These are phyloP conservation scores for Conomelus anceps DNA, from an alignment of 2,888 invertebrate genomes.

Conservation along the genomic window DNA sequence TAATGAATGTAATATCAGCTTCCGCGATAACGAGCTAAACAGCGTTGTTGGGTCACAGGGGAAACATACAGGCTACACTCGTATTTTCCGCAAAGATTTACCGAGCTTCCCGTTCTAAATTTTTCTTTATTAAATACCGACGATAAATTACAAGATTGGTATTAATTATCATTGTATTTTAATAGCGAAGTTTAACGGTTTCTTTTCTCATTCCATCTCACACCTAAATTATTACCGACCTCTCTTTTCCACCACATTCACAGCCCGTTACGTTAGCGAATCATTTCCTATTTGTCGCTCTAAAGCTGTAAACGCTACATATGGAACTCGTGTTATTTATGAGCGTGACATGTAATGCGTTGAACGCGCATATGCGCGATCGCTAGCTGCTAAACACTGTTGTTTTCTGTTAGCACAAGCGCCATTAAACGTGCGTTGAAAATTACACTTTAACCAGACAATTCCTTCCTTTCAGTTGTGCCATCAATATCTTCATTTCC, in stretches of 20 bases:
- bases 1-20: neutral
- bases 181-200: neutral
- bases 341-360: neutral
- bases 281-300: neutral
- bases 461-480: neutral
- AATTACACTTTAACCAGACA: neutral
- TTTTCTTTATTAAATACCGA: neutral
- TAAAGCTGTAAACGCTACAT: neutral
- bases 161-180: neutral
- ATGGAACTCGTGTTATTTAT: neutral
- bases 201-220: neutral
- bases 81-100: neutral
- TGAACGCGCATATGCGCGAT: no score
- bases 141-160: neutral
- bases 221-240: neutral
- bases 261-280: neutral
- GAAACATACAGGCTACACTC: neutral
- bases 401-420: neutral
- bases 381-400: neutral
- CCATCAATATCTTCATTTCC: neutral
- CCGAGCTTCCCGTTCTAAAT: neutral
- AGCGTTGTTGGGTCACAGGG: neutral
- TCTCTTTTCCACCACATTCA: neutral
- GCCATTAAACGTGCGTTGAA: neutral
- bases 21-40: neutral